Base-by-base conservation (phyloP, 2,888 invertebrate species). In the Dexiosoma caninum region DNA sequence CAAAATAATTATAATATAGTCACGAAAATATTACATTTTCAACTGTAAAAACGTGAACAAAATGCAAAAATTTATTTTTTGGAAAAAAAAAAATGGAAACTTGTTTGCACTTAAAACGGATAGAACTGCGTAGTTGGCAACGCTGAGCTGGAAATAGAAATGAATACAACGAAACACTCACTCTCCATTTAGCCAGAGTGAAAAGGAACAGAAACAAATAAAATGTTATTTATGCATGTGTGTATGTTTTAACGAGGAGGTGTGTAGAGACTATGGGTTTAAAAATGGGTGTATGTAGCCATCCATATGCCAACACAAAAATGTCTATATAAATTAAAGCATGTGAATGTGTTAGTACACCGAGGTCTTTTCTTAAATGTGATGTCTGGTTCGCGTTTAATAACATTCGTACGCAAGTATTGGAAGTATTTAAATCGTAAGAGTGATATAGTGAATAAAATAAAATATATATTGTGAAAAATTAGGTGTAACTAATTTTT, bases 301-400 rank as follows among this genome's bases (percentile, higher is more conserved):
- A 35, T 3, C 35, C 10, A 51, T 8, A 19, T 14, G 35, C 55
- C 9, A 3, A 49, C 35, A 19, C 21, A 55, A 27, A 44, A 62
- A 16, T 7, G 21, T 35, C 14, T 37, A 10, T 12, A 51, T 30
- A n/a, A 23, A 51, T 27, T 42, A 51, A 19, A 62, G 8, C 27
- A 12, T 23, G 19, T 16, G 10, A 16, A 2, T 19, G 57, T 49
- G 57, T 71, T 55, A 21, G 49, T 30, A 8, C 21, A 69, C 49
- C 59, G 77, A 74, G 64, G 72, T 59, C 51, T 77, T 81, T 81
- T 81, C 72, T 74, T 77, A 74, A 77, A 81, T 77, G 67, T 74
- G 64, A 55, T 81, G 77, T 77, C 77, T 62, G 42, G 44, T 51
- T 59, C 51, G 64, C 37, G 55, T 69, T 69, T 42, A 74, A 44